A percentile compares a stretch with the other conserved stretches of the same genome.
phyloP scores from a whole-genome alignment of 1,140 invertebrate species.

The Melipona quadrifasciata region DNA sequence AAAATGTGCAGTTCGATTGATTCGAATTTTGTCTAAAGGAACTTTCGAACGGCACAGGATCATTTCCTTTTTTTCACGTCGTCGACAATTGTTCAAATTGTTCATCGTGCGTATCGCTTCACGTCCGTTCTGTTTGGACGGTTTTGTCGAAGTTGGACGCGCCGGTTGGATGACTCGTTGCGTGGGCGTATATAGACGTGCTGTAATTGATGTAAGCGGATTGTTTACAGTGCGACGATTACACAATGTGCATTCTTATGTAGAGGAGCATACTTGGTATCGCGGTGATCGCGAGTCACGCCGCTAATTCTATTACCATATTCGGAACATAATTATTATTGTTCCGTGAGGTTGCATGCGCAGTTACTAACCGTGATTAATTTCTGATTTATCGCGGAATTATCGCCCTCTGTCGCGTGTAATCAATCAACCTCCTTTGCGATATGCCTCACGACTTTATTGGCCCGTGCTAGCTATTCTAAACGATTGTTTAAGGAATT shows the following conservation, averaged over 20 bases:
- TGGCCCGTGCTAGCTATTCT: neutral
- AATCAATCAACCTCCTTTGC: conserved; percentile 55
- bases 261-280: neutral
- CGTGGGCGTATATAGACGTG: too few relatives aligned
- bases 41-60: neutral
- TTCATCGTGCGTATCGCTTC: neutral
- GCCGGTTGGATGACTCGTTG: neutral
- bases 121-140: neutral
- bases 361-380: conserved; percentile 54
- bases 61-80: too few relatives aligned
- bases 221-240: neutral
- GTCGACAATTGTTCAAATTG: neutral
- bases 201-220: neutral
- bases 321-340: conserved; percentile 50
- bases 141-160: neutral
- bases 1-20: neutral
- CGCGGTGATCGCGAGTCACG: conserved; percentile 27
- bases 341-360: conserved; percentile 39
- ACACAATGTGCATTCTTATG: neutral
- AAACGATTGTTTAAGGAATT: neutral
- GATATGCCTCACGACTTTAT: conserved; percentile 24
- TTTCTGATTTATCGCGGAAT: conserved; percentile 63
- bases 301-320: conserved; percentile 54
- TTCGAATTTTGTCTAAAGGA: neutral
- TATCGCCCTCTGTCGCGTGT: conserved; percentile 48